Conservation (phyloP, 1,140 invertebrate species). For the Ctenoplectra terminalis region DNA sequence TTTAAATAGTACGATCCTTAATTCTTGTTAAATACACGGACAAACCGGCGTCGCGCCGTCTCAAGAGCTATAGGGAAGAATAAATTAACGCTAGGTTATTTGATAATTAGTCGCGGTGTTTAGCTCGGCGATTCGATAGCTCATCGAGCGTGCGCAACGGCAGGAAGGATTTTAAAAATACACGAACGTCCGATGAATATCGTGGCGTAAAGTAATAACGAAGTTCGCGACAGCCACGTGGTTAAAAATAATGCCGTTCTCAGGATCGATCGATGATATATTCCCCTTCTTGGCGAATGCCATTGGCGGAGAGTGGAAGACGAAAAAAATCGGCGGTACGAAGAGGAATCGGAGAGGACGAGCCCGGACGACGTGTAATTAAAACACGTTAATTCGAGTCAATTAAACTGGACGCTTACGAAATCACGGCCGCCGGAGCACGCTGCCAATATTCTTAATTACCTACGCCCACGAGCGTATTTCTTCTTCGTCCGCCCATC, state of each 20-base stretch:
- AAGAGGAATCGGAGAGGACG: background rate
- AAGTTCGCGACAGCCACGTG: slow-evolving; percentile 30
- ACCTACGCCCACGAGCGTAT: slow-evolving; percentile 54
- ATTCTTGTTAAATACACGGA: background rate
- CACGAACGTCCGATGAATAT: slow-evolving; percentile 31
- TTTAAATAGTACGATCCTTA: no score
- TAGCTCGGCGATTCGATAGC: slow-evolving; percentile 36
- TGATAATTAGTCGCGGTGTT: slow-evolving; percentile 31
- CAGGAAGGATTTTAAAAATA: slow-evolving; percentile 36
- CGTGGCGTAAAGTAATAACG: slow-evolving; percentile 22
- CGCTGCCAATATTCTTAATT: slow-evolving; percentile 63
- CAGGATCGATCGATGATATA: slow-evolving; percentile 27
- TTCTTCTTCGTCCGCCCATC: slow-evolving; percentile 9
- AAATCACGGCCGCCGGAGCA: slow-evolving; percentile 54
- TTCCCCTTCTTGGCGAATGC: background rate
- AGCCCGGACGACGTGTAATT: slow-evolving; percentile 52
- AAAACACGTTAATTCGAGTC: slow-evolving; percentile 69
- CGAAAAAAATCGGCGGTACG: background rate
- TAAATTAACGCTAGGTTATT: slow-evolving; percentile 15
- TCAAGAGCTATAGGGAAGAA: background rate
- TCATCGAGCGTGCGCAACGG: slow-evolving; percentile 5
- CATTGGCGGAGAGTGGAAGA: background rate
- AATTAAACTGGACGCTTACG: slow-evolving; percentile 67
- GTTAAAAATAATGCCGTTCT: slow-evolving; percentile 58
- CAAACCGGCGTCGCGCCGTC: background rate